Evolutionary conservation across 2,113 vertebrate species (phyloP).

Genomic region (Orientallactaga bullata): DNA sequence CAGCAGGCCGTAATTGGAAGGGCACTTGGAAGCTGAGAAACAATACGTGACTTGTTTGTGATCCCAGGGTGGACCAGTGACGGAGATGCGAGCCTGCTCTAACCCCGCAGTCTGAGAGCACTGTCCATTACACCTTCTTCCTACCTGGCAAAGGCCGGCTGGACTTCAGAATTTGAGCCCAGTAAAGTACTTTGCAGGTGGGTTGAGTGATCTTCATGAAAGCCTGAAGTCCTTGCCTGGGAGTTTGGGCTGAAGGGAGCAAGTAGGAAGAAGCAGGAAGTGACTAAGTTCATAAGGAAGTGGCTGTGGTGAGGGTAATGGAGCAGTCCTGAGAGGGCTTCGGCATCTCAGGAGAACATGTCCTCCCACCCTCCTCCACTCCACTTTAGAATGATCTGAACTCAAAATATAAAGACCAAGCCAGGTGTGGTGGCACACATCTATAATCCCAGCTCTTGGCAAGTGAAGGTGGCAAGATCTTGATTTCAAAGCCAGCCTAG

Average conservation of each 20-base stretch:
- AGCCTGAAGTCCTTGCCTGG: neutral
- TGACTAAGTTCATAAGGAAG: neutral
- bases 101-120: too few relatives aligned
- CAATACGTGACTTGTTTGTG: slow-evolving; percentile 17
- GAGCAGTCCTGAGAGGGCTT: neutral
- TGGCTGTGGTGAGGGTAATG: neutral
- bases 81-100: neutral
- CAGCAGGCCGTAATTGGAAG: slow-evolving; percentile 42
- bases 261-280: neutral
- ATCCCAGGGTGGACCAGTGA: neutral
- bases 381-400: neutral
- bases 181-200: neutral
- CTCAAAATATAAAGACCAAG: neutral
- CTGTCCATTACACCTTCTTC: neutral
- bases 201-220: neutral
- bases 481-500: neutral
- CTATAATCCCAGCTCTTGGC: neutral
- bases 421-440: too few relatives aligned
- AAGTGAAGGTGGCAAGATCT: neutral
- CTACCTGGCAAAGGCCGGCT: neutral
- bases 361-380: neutral
- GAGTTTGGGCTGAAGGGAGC: neutral
- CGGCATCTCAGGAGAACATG: neutral
- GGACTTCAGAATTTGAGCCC: neutral
- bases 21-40: slow-evolving; percentile 24